Evolutionary conservation across 2,888 invertebrate species (phyloP).

Genomic region (Scaptomyza polygonia): DNA sequence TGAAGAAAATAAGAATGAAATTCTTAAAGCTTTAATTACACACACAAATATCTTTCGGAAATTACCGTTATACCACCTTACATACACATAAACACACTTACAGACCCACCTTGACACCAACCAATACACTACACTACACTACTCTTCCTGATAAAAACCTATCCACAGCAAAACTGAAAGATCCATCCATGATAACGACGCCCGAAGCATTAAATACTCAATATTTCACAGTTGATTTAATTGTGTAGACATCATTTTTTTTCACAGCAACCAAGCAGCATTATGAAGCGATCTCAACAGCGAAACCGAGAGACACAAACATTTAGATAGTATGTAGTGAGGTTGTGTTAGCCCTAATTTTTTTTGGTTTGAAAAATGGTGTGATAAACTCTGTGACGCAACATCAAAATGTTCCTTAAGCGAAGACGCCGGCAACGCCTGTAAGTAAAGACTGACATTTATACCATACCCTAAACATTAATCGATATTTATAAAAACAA

Average conservation of each 20-base stretch:
- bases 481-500: conserved; percentile 5
- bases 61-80: neutral
- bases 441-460: conserved; percentile 70
- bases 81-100: conserved; percentile 16
- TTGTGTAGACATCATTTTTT: conserved; percentile 75
- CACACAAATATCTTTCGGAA: neutral
- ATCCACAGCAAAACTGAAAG: conserved; percentile 1
- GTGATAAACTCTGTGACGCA: conserved; percentile 53
- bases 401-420: conserved; percentile 69
- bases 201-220: conserved; percentile 6
- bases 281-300: conserved; percentile 49
- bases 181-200: conserved; percentile 1
- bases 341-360: conserved; percentile 39
- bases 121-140: neutral
- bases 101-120: conserved; percentile 2
- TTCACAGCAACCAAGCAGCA: conserved; percentile 70
- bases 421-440: conserved; percentile 71
- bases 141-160: neutral
- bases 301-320: conserved; percentile 53
- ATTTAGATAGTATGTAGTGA: conserved; percentile 62
- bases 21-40: too few species aligned
- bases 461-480: conserved; percentile 17
- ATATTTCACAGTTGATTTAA: conserved; percentile 58
- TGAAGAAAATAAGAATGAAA: neutral
- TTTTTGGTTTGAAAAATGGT: conserved; percentile 41